Base-by-base conservation (phyloP, 2,797 vertebrate genomes). In the Valencia hispanica region DNA sequence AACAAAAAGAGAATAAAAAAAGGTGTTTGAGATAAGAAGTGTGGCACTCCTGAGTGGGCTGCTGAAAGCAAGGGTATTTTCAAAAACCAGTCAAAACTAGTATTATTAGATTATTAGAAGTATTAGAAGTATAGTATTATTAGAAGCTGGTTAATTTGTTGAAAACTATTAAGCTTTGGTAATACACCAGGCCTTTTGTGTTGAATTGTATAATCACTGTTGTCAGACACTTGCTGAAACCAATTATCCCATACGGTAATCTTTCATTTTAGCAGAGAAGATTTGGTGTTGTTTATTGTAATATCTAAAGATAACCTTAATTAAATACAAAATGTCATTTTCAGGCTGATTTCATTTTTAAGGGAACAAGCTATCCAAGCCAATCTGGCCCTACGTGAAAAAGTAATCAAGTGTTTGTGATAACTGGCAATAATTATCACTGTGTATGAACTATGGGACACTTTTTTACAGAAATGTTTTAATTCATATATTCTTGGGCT, bases 1-100 rank as follows among this genome's bases (percentile, higher is more conserved):
- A 94, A 90, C 84, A 93, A 92, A 84, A 69, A 68, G 55, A 22
- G 20, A 32, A 61, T 0, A 78, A 81, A 89, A 57, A 70, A 79
- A 73, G 92, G 81, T 66, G 68, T 78, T 76, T 74, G 50, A 73
- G 79, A 86, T 32, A 86, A 81, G 72, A 63, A 93, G 85, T 88
- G 87, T 88, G 88, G 80, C 72, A 84, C 51, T 71, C 75, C 82
- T 88, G 84, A 88, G 84, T 77, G 72, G 86, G 73, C 81, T 22
- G 79, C 68, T 72, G 45, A 84, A 69, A 86, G 45, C 88, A 45
- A 85, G 83, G 41, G 36, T 36, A 66, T 86, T 79, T 73, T 59
- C 69, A 48, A 79, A 79, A 82, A 84, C 15, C 3, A 70, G 73
- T 75, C 68, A 72, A 75, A 83, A 72, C 68, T 47, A 51, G 73